A percentile compares a stretch with the other conserved stretches of the same genome.
These are phyloP conservation scores for Amazona guildingii DNA, from an alignment of 2,113 vertebrate species.

Conservation along the genomic window DNA sequence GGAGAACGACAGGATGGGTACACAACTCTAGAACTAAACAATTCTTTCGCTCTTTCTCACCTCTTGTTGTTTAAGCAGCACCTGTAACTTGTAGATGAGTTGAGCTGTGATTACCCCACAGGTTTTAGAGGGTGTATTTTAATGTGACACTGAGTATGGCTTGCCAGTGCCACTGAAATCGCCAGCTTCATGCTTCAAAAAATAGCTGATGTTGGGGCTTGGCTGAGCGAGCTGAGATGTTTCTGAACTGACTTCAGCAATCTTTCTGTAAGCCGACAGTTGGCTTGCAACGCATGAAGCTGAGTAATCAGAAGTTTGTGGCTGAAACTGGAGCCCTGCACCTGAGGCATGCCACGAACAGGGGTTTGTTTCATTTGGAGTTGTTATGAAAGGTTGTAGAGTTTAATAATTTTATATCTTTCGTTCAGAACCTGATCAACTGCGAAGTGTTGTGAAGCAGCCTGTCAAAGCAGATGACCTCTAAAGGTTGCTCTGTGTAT, in stretches of 20 bases:
- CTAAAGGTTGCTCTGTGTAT: neutral
- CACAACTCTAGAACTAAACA: neutral
- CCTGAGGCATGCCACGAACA: neutral
- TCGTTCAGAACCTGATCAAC: neutral
- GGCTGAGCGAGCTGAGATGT: neutral
- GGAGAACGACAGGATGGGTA: fast-evolving
- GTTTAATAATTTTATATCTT: neutral
- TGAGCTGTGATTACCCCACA: neutral
- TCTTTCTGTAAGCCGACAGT: neutral
- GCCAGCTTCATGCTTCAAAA: neutral
- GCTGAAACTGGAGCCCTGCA: conserved; percentile 22
- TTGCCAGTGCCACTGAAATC: neutral
- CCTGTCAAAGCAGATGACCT: neutral
- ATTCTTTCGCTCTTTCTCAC: neutral
- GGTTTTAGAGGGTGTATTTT: neutral
- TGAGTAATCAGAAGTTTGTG: neutral
- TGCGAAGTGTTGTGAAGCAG: neutral
- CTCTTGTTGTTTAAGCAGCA: neutral
- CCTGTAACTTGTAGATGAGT: neutral
- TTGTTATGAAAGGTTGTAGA: neutral
- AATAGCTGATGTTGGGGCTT: neutral
- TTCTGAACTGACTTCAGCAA: conserved; percentile 29
- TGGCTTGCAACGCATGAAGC: neutral
- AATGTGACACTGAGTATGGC: fast-evolving
- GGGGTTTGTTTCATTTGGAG: neutral